Evolutionary conservation across 2,797 vertebrate species (phyloP), one percentile per base, ranked within the genome.

Genomic region (Sorex maritimensis): DNA sequence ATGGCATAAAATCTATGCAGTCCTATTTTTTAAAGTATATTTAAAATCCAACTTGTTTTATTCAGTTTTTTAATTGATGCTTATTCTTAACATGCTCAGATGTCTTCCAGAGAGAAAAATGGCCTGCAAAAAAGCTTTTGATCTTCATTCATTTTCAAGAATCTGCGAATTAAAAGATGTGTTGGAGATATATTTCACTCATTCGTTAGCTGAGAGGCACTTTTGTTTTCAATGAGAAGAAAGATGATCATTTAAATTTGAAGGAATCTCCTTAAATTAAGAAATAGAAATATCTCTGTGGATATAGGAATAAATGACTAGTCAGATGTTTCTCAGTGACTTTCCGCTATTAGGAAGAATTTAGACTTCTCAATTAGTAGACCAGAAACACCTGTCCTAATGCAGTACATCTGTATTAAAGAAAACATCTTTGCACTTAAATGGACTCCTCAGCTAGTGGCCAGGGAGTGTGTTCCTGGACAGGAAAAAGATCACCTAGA

Each of bases 61-160:
- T 94, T 92, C 95, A 90, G 95, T 88, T 93, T 68, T 94, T 94
- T 1, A 93, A 95, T 79, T 88, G 61, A 95, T 95, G 63, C 83
- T 95, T 94, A 95, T 82, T 94, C 46, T 86, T 93, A 89, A 88
- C 52, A 82, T 77, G 73, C 46, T 89, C 78, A 88, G 88, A 82
- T 92, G 17, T 95, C 88, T 92, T 94, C 93, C 79, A 73, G 61
- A 94, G 81, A 71, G 91, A 52, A 91, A 97, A 96, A 84, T 73
- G 28, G 77, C 77, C 83, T 93, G 26, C 58, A 82, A 81, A 92
- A 86, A 91, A 87, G 44, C 88, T 87, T 95, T 93, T 81, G n/a
- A 93, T 96, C 87, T 96, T 91, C 65, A 92, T 83, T 95, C 72
- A 71, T 93, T 87, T 93, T 96, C 94, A 96, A 95, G 78, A 49